Evolutionary conservation across 2,113 vertebrate species (phyloP).

Genomic region (Monarcha castaneiventris): DNA sequence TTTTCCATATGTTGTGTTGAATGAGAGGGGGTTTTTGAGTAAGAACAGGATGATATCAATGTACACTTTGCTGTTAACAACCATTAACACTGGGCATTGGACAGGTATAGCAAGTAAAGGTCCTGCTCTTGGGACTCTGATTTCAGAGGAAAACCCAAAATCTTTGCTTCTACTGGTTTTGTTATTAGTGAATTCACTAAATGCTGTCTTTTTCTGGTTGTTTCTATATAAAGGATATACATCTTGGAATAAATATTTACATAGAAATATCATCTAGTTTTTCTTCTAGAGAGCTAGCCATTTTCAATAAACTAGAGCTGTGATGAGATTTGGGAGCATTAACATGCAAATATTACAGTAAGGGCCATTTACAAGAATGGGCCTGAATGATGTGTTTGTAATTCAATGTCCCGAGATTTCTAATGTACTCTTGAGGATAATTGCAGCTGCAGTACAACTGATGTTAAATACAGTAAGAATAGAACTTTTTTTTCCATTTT

Average conservation of each 20-base stretch:
- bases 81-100: not conserved
- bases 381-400: not conserved
- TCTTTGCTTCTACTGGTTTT: not conserved
- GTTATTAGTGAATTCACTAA: not conserved
- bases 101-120: not conserved
- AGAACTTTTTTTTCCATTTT: not conserved
- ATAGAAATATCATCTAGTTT: not conserved
- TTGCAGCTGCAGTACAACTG: not conserved
- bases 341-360: not conserved
- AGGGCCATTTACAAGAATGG: not conserved
- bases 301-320: not conserved
- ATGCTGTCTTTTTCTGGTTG: not conserved
- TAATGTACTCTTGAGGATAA: not conserved
- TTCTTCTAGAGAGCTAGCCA: not conserved
- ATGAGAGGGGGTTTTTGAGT: not conserved
- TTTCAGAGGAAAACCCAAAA: not conserved
- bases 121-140: not conserved
- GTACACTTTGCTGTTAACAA: not conserved
- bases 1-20: not conserved
- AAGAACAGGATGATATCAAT: not conserved
- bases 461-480: not conserved
- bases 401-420: not conserved
- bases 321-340: not conserved
- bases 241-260: not conserved
- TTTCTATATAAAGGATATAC: not conserved